Conservation (phyloP, 2,797 vertebrate species). For the Petrocephalus schoutedeni region DNA sequence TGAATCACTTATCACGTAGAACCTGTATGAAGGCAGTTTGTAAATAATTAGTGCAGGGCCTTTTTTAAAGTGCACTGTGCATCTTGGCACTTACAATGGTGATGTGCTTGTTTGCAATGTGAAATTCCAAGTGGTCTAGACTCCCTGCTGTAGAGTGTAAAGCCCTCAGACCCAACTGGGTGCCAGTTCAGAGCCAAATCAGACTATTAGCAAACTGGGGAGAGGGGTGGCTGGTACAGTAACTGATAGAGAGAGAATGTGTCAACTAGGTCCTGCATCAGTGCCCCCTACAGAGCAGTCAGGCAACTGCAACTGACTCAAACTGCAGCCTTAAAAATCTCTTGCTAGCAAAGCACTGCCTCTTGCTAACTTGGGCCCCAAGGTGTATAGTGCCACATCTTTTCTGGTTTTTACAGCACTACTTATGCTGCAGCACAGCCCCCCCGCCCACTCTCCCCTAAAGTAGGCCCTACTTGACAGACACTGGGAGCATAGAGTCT, state of each 20-base stretch:
- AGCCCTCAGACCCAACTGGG: neutral
- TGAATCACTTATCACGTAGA: neutral
- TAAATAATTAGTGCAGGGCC: neutral
- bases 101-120: neutral
- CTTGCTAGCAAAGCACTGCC: neutral
- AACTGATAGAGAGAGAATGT: neutral
- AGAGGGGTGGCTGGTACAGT: neutral
- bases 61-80: neutral
- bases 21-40: neutral
- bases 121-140: conserved; percentile 3
- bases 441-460: too few relatives aligned
- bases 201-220: neutral
- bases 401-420: too few relatives aligned
- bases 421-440: too few relatives aligned
- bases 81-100: neutral
- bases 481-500: too few relatives aligned
- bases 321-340: neutral
- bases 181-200: neutral
- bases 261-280: neutral
- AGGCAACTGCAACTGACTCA: neutral
- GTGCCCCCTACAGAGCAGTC: neutral
- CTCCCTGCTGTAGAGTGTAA: neutral
- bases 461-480: too few relatives aligned
- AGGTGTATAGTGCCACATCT: neutral
- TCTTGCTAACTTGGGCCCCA: neutral